Percentiles rank a stretch among this genome's conserved stretches.
Conservation (phyloP, 2,113 vertebrate species). For the Mystacornis crossleyi region DNA sequence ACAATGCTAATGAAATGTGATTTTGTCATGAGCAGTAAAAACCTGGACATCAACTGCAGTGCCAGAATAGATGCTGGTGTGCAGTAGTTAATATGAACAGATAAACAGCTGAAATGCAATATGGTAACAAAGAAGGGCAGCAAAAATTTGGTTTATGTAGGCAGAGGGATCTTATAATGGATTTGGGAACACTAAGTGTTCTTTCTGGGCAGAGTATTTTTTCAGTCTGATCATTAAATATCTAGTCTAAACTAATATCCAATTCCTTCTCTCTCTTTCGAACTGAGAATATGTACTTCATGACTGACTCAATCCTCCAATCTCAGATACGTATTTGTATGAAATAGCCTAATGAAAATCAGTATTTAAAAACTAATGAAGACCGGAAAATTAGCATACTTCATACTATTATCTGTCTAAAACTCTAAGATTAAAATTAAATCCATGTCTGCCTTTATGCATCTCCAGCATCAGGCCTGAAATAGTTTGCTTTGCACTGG, state of each 20-base stretch:
- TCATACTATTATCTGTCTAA: not conserved
- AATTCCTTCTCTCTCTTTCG: not conserved
- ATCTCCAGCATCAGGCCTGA: not conserved
- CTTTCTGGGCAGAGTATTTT: not conserved
- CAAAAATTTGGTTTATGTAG: not conserved
- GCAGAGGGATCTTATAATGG: not conserved
- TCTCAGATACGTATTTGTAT: not conserved
- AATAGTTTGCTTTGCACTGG: not conserved
- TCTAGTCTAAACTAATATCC: not conserved
- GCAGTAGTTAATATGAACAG: not conserved
- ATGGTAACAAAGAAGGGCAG: not conserved
- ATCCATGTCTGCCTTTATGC: not conserved
- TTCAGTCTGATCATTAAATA: not conserved
- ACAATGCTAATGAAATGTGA: not conserved
- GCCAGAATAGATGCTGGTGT: not conserved
- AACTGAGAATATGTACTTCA: not conserved
- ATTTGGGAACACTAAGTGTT: not conserved
- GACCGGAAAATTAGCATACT: not conserved
- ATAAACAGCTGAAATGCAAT: not conserved
- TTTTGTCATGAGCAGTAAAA: conserved; percentile 14
- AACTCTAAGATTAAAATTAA: not conserved
- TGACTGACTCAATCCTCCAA: not conserved
- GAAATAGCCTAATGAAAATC: not conserved
- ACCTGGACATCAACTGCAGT: not conserved
- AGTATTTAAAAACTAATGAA: not conserved